These are phyloP conservation scores for Aricia artaxerxes DNA, from an alignment of 2,888 invertebrate species.

Conservation along the genomic window DNA sequence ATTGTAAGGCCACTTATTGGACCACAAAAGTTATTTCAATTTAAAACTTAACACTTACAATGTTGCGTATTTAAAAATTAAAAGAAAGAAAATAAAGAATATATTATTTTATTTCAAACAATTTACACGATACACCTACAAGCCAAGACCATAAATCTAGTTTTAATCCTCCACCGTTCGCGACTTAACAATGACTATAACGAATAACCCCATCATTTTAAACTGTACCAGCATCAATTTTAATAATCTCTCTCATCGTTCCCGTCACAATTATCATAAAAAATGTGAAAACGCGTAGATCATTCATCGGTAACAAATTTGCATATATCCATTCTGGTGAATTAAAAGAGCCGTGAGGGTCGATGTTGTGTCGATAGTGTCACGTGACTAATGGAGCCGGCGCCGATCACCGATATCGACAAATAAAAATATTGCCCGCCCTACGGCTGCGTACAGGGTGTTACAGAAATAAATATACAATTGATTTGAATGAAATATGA, in stretches of 20 bases:
- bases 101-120: background rate
- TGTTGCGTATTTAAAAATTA: background rate
- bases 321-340: slow-evolving; percentile 67
- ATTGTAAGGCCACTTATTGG: background rate
- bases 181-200: slow-evolving; percentile 20
- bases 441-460: slow-evolving; percentile 51
- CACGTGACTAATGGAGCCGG: slow-evolving; percentile 79
- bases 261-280: slow-evolving; percentile 41
- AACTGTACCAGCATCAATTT: slow-evolving; percentile 30
- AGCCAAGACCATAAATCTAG: background rate
- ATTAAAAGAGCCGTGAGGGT: slow-evolving; percentile 67
- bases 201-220: slow-evolving; percentile 23
- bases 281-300: slow-evolving; percentile 51
- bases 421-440: slow-evolving; percentile 70
- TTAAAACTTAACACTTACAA: background rate
- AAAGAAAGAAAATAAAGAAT: background rate
- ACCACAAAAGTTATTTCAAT: background rate
- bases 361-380: slow-evolving; percentile 77
- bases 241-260: slow-evolving; percentile 42
- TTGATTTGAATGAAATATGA: background rate
- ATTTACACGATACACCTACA: background rate
- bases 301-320: slow-evolving; percentile 73
- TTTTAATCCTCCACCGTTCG: background rate
- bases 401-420: slow-evolving; percentile 77
- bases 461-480: slow-evolving; percentile 39